Evolutionary conservation across 2,797 vertebrate species (phyloP).

Genomic region (Apogon hyalosoma): DNA sequence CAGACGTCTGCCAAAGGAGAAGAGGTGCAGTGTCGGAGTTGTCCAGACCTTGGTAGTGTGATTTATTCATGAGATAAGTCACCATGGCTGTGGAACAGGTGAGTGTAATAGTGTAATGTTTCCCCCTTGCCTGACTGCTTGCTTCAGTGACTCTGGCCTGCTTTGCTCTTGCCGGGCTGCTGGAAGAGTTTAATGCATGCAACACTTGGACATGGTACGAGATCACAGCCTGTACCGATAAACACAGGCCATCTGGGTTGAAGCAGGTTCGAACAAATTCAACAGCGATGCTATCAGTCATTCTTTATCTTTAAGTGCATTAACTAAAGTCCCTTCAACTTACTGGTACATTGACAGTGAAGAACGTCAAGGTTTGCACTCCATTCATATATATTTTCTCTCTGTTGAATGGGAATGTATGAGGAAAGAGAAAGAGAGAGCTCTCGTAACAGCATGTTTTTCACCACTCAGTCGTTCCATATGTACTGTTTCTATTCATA

Average conservation of each 20-base stretch:
- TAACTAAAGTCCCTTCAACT: conserved; percentile 38
- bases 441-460: conserved; percentile 4
- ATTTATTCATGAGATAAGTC: conserved; percentile 83
- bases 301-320: conserved; percentile 47
- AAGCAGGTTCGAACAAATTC: conserved; percentile 52
- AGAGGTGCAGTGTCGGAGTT: conserved; percentile 57
- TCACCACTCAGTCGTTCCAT: conserved; percentile 9
- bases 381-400: conserved; percentile 28
- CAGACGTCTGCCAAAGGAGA: conserved; percentile 65
- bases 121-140: conserved; percentile 66
- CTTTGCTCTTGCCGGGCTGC: conserved; percentile 51
- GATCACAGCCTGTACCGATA: conserved; percentile 64
- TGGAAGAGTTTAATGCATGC: conserved; percentile 68
- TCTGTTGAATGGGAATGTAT: neutral
- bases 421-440: neutral
- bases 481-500: conserved; percentile 41
- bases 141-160: conserved; percentile 71
- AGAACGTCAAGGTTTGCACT: conserved; percentile 19
- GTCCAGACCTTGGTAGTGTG: conserved; percentile 65
- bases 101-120: conserved; percentile 78
- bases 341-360: conserved; percentile 7
- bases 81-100: conserved; percentile 76
- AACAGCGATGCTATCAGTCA: conserved; percentile 38
- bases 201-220: conserved; percentile 59
- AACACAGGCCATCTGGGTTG: conserved; percentile 69